phyloP scores from a whole-genome alignment of 2,797 vertebrate species.

The Euthynnus affinis region DNA sequence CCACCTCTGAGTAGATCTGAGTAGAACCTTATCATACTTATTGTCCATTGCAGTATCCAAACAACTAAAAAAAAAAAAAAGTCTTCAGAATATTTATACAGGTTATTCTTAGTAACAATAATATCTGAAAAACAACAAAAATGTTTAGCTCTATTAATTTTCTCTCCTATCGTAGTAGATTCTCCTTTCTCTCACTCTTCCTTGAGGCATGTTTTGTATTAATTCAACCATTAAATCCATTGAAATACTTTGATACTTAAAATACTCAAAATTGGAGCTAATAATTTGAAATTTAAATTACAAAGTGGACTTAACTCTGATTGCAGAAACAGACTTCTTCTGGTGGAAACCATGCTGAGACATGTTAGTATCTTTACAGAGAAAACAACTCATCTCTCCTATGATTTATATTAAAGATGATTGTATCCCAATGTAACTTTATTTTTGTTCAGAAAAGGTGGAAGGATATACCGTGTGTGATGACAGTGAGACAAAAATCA shows the following conservation, averaged over 20 bases:
- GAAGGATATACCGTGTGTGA: constrained; percentile 51
- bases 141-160: constrained; percentile 50
- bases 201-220: constrained; percentile 41
- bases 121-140: constrained; percentile 61
- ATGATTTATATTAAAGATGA: constrained; percentile 36
- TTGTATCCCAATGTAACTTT: constrained; percentile 24
- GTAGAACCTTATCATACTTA: constrained; percentile 43
- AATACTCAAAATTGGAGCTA: background rate
- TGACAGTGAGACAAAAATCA: constrained; percentile 38
- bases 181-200: constrained; percentile 37
- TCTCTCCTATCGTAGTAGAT: constrained; percentile 41
- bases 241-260: background rate
- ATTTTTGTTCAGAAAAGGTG: constrained; percentile 35
- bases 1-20: constrained; percentile 56
- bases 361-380: constrained; percentile 14
- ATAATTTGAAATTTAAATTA: constrained; percentile 40
- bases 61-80: constrained; percentile 52
- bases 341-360: constrained; percentile 49
- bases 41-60: constrained; percentile 59
- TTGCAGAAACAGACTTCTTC: constrained; percentile 42
- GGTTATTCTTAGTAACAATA: constrained; percentile 44
- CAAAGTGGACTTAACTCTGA: constrained; percentile 39
- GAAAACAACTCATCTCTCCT: constrained; percentile 39
- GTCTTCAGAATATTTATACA: constrained; percentile 45
- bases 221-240: constrained; percentile 29